These are phyloP conservation scores for Drosophila willistoni DNA, from an alignment of 1,140 invertebrate species.

Conservation along the genomic window DNA sequence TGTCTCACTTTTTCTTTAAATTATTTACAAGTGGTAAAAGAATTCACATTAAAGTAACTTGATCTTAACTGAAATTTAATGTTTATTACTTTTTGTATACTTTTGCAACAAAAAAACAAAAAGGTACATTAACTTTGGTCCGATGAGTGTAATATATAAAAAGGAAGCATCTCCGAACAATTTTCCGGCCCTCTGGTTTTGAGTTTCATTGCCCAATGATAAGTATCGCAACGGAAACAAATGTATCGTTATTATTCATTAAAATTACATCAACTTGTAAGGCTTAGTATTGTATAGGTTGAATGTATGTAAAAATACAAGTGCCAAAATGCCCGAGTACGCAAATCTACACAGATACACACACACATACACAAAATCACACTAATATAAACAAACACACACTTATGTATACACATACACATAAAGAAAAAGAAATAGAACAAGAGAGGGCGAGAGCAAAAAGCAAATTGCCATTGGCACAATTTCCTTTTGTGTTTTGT, in stretches of 20 bases:
- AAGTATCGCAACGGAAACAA: constrained; percentile 6
- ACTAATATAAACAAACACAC: background rate
- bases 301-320: background rate
- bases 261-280: constrained; percentile 12
- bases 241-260: constrained; percentile 13
- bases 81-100: background rate
- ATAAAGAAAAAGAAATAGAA: background rate
- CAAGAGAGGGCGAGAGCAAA: background rate
- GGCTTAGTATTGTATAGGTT: constrained; percentile 1
- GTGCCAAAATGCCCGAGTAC: constrained; percentile 14
- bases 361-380: background rate
- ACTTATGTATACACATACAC: too few species aligned
- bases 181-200: too few species aligned
- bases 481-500: constrained; percentile 68
- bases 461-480: constrained; percentile 62
- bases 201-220: background rate
- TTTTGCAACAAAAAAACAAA: too few species aligned
- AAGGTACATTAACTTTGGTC: too few species aligned
- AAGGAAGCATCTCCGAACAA: too few species aligned
- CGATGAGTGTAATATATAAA: too few species aligned
- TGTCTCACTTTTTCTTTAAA: too few species aligned
- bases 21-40: too few species aligned
- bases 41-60: too few species aligned
- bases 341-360: constrained; percentile 20
- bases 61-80: background rate